Evolutionary conservation across 2,113 vertebrate species (phyloP), one percentile per base, ranked within the genome.

Genomic region (Aythya baeri): DNA sequence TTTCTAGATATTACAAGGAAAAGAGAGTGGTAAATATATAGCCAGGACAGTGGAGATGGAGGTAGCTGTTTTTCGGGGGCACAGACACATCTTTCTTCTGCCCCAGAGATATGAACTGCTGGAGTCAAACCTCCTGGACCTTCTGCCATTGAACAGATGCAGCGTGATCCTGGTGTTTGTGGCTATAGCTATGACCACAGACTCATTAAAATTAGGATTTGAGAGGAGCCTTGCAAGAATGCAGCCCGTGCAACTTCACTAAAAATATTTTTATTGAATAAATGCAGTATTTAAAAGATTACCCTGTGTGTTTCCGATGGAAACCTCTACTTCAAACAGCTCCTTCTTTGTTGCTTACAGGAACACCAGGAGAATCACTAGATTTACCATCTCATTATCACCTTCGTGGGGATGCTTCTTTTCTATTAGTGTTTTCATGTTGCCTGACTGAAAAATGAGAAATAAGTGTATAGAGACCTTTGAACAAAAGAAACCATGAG

Each of bases 361-460:
- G 74, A 95, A 46, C 94, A 73, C 86, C 67, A 25, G 77, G 81
- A 94, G 88, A 74, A 93, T 92, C 32, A 0, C 95, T 92, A 59
- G 96, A 94, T 97, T 96, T 95, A 96, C 96, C 91, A 94, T 94
- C 93, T 96, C 95, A 94, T 96, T 97, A 96, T 96, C 84, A 59
- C 92, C 92, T 95, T 97, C 22, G 7, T 70, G 93, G 96, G 96
- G 93, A 85, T 94, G 86, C 92, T 95, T 71, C 93, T 92, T 95
- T 95, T 95, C 89, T 96, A 89, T 93, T 91, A 94, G 74, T 83
- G 91, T 94, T 95, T 96, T 94, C 85, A 74, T 86, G 93, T 96
- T 95, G 90, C 86, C 83, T 86, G 68, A 25, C 90, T 91, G 78
- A 85, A 91, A 97, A 96, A 93, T 78, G 83, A 78, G 72, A 73